Percentiles rank a stretch among this genome's conserved stretches.
Evolutionary conservation across 1,140 invertebrate genomes (phyloP).

Genomic region (Camponotus vicinus): DNA sequence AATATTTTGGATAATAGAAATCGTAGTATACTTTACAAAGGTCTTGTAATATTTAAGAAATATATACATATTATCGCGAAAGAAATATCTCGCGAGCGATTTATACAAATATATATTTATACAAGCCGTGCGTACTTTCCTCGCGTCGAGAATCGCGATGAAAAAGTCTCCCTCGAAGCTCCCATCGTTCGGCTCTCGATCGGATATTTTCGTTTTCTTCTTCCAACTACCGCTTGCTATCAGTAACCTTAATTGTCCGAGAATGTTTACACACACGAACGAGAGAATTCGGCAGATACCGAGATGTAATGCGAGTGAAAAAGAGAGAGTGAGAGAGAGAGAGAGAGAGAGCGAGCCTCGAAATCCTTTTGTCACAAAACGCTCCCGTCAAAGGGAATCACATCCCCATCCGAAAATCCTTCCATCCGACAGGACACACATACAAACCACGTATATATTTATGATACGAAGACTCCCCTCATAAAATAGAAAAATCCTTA

Average conservation of each 20-base stretch:
- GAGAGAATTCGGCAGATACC: not conserved
- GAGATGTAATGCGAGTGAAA: conserved; percentile 34
- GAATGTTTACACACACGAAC: conserved; percentile 58
- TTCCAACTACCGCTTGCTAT: conserved; percentile 56
- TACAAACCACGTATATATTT: not conserved
- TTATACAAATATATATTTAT: not conserved
- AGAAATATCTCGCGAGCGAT: not conserved
- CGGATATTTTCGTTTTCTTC: conserved; percentile 47
- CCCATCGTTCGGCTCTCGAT: conserved; percentile 12
- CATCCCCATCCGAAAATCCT: conserved; percentile 49
- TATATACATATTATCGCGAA: no score
- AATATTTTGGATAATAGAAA: not conserved
- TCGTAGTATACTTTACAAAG: no score
- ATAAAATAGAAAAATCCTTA: not conserved
- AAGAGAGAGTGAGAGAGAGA: not conserved
- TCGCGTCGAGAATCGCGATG: not conserved
- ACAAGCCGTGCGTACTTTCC: not conserved
- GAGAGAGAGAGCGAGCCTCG: not conserved
- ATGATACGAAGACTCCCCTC: not conserved
- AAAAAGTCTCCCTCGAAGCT: not conserved
- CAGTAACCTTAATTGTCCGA: conserved; percentile 46
- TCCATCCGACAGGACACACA: not conserved
- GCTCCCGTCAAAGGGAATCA: conserved; percentile 5
- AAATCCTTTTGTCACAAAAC: conserved; percentile 12
- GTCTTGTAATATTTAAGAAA: no score